Base-by-base conservation (phyloP, 2,797 vertebrate genomes). In the Anisognathus igniventris region DNA sequence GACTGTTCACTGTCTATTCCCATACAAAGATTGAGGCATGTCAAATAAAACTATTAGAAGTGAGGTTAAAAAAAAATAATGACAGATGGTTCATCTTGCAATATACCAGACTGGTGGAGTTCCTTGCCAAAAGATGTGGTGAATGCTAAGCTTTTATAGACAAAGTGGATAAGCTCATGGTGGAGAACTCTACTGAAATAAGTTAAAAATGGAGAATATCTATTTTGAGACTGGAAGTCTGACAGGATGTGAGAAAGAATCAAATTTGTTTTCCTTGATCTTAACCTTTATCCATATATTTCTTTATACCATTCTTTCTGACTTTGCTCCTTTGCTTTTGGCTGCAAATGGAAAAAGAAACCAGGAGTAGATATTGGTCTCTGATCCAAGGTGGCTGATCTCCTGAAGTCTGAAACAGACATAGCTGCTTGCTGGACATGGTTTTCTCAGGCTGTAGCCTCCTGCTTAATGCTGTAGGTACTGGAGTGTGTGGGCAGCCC, bases 171-270 rank as follows among this genome's bases (percentile, higher is more conserved):
- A 73, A 73, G 39, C 9, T 92, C 7, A 22, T 60, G 28, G n/a
- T 39, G 48, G 30, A 85, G 30, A 90, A 56, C 35, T 64, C 37
- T 73, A 14, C 44, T 90, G 67, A 85, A 89, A 48, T 58, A 64
- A 67, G 6, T 91, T 82, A 64, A 88, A 95, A 95, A 8, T 33
- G 15, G 15, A 28, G 21, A 70, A 16, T 66, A 58, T 50, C 8
- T 70, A 4, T 90, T 92, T 80, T 56, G 45, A 83, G 31, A 60
- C 39, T 48, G 53, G 15, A 82, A 88, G 48, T 44, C 25, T 75
- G 54, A 53, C 30, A 65, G 42, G 42, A 74, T 15, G 2, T 83
- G 35, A 71, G 56, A 86, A 45, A 71, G 27, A 86, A 62, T 76
- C 27, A 73, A 18, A 40, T 66, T 62, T 67, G 3, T 23, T 74